A percentile compares a stretch with the other conserved stretches of the same genome.
phyloP scores from a whole-genome alignment of 2,888 invertebrate species.

The Tortrix viridana region DNA sequence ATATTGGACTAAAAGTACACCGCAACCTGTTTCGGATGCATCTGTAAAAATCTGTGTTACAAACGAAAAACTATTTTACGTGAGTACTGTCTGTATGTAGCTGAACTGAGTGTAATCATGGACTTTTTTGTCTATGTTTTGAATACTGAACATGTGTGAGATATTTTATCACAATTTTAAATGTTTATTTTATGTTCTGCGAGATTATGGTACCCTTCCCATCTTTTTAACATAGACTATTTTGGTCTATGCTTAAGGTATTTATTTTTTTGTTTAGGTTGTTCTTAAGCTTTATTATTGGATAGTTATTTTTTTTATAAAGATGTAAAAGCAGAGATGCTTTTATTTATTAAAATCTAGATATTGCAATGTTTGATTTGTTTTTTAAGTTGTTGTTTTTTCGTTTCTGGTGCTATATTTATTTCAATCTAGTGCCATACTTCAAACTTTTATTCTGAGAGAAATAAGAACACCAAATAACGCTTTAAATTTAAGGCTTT shows the following conservation, averaged over 20 bases:
- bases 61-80: not conserved
- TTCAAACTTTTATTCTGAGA: slow-evolving; percentile 21
- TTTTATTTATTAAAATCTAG: not conserved
- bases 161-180: slow-evolving; percentile 37
- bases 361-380: not conserved
- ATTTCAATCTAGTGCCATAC: slow-evolving; percentile 35
- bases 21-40: not conserved
- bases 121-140: slow-evolving; percentile 9
- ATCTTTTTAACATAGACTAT: slow-evolving; percentile 36
- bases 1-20: not conserved
- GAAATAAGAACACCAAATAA: slow-evolving; percentile 35
- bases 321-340: not conserved
- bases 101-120: slow-evolving; percentile 32
- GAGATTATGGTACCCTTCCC: slow-evolving; percentile 38
- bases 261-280: slow-evolving; percentile 41
- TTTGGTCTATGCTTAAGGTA: slow-evolving; percentile 40
- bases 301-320: slow-evolving; percentile 28
- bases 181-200: slow-evolving; percentile 40
- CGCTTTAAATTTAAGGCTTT: slow-evolving; percentile 38
- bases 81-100: not conserved
- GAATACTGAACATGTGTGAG: slow-evolving; percentile 16
- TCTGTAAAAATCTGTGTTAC: not conserved
- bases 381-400: slow-evolving; percentile 15
- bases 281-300: slow-evolving; percentile 37
- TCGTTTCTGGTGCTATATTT: slow-evolving; percentile 24